These are phyloP conservation scores for Lydus trimaculatus DNA, from an alignment of 2,888 invertebrate genomes.

Conservation along the genomic window DNA sequence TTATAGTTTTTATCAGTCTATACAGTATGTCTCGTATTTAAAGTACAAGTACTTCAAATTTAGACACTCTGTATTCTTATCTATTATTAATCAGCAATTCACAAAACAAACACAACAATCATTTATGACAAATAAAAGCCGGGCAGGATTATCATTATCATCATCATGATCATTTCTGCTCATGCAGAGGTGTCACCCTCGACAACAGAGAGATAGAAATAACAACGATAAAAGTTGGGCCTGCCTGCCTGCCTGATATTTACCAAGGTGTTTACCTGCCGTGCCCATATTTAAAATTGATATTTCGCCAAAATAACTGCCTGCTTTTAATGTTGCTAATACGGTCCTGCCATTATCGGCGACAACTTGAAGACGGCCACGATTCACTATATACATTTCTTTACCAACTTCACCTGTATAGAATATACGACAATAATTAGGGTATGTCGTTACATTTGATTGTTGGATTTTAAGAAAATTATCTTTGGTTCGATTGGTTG, in stretches of 20 bases:
- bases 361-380: slow-evolving; percentile 88
- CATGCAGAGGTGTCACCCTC: slow-evolving; percentile 32
- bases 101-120: slow-evolving; percentile 6
- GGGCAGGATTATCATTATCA: slow-evolving; percentile 37
- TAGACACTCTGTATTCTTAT: background rate
- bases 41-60: too few species aligned
- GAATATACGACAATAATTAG: too few species aligned
- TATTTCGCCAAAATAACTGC: slow-evolving; percentile 99
- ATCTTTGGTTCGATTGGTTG: too few species aligned
- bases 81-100: background rate
- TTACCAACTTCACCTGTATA: slow-evolving; percentile 84
- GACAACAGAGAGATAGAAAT: slow-evolving; percentile 6
- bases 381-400: slow-evolving; percentile 98
- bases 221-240: slow-evolving; percentile 41
- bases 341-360: slow-evolving; percentile 89
- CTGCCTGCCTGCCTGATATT: slow-evolving; percentile 70
- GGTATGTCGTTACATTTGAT: background rate
- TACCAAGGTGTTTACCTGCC: slow-evolving; percentile 97
- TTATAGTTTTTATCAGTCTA: background rate
- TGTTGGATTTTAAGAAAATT: too few species aligned
- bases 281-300: slow-evolving; percentile 99
- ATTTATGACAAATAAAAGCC: slow-evolving; percentile 50
- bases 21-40: background rate
- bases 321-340: slow-evolving; percentile 88
- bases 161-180: background rate